phyloP scores from a whole-genome alignment of 2,113 vertebrate species.

The Ranitomeya imitator region DNA sequence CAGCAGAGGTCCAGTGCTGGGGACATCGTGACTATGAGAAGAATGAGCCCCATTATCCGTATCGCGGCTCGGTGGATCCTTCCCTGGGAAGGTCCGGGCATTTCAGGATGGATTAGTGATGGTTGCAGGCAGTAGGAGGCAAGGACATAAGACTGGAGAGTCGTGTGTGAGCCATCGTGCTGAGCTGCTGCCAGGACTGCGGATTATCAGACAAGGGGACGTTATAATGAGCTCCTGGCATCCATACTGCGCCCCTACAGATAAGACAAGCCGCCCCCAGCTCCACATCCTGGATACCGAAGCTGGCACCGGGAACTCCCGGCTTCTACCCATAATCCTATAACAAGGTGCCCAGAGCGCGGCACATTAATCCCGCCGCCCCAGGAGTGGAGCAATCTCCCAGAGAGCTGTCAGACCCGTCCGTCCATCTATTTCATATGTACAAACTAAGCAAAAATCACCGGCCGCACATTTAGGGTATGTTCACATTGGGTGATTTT shows the following conservation, averaged over 20 bases:
- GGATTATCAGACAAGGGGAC: slow-evolving; percentile 17
- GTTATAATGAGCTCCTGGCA: slow-evolving; percentile 20
- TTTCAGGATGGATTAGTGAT: background rate
- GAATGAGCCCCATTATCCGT: too few relatives aligned
- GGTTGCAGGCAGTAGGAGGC: background rate
- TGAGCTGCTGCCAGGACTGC: slow-evolving; percentile 12
- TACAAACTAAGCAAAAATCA: too few relatives aligned
- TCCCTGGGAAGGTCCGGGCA: background rate
- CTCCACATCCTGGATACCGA: slow-evolving; percentile 14
- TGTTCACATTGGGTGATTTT: too few relatives aligned
- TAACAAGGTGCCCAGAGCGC: background rate
- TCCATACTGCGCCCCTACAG: slow-evolving; percentile 5
- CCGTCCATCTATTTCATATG: background rate
- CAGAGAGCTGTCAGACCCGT: background rate
- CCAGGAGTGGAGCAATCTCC: background rate
- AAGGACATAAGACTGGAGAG: background rate
- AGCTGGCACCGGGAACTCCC: background rate
- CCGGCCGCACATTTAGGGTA: too few relatives aligned
- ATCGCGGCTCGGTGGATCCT: background rate
- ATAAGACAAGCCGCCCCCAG: background rate
- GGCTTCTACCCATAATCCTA: background rate
- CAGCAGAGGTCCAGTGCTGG: too few relatives aligned
- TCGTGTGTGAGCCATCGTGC: slow-evolving; percentile 18
- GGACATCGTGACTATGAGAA: too few relatives aligned
- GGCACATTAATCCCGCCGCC: background rate